Conservation (phyloP, 2,113 vertebrate species). For the Patagioenas fasciata region DNA sequence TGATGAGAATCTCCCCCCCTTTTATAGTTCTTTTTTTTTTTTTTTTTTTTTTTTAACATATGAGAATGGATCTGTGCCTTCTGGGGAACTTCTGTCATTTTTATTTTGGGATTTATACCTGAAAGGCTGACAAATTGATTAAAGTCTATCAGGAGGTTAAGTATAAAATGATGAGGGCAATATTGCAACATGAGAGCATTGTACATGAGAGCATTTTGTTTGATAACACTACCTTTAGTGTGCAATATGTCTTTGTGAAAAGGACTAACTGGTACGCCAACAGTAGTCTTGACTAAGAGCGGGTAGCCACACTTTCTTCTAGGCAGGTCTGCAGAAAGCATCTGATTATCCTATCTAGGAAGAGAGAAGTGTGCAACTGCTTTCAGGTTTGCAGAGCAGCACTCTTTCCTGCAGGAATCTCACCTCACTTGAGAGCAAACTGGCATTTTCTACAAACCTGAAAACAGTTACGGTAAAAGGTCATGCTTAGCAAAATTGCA, state of each 20-base stretch:
- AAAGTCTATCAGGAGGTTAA: neutral
- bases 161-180: neutral
- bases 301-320: neutral
- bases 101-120: neutral
- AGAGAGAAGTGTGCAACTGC: neutral
- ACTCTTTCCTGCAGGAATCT: neutral
- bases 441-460: conserved; percentile 3
- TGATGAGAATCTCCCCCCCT: neutral
- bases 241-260: neutral
- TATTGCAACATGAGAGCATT: too few relatives aligned
- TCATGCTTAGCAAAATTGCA: neutral
- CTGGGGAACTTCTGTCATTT: neutral
- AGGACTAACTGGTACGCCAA: neutral
- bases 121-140: neutral
- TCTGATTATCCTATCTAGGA: neutral
- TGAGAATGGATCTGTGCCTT: neutral
- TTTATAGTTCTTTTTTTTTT: neutral
- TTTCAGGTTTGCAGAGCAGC: neutral
- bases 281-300: neutral
- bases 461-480: neutral
- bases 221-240: neutral
- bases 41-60: neutral
- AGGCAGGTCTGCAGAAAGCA: neutral
- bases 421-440: neutral
- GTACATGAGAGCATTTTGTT: neutral